A percentile compares a stretch with the other conserved stretches of the same genome.
Evolutionary conservation across 2,797 vertebrate genomes (phyloP).

Genomic region (Myotis daubentonii): DNA sequence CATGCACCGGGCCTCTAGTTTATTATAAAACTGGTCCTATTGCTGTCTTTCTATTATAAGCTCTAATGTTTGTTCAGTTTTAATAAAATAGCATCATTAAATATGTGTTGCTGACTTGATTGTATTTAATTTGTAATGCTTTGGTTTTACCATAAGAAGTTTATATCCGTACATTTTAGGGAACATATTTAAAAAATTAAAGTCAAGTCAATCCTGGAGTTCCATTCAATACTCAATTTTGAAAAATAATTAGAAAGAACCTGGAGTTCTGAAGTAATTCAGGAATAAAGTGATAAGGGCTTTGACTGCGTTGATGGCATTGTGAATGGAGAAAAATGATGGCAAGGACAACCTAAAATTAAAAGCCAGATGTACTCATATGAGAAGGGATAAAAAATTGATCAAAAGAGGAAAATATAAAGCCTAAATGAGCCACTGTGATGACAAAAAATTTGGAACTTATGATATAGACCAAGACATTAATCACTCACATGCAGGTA

Average conservation of each 20-base stretch:
- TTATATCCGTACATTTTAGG: neutral
- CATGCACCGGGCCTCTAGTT: too few relatives aligned
- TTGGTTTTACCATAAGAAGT: slow-evolving; percentile 14
- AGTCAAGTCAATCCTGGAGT: neutral
- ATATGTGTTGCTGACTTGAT: neutral
- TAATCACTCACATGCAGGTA: neutral
- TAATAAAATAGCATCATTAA: slow-evolving; percentile 16
- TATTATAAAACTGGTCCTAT: slow-evolving; percentile 20
- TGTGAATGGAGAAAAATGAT: neutral
- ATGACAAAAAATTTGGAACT: neutral
- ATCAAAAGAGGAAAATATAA: neutral
- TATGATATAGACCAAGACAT: neutral
- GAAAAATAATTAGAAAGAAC: neutral
- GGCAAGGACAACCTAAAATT: neutral
- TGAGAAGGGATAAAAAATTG: neutral
- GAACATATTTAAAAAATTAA: slow-evolving; percentile 16
- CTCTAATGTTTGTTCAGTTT: neutral
- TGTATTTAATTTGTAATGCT: neutral
- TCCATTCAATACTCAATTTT: neutral
- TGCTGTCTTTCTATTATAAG: neutral
- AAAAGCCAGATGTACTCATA: neutral
- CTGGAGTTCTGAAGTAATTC: neutral
- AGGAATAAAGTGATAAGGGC: neutral
- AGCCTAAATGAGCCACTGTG: neutral
- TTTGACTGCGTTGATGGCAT: neutral